A percentile compares a stretch with the other conserved stretches of the same genome.
Conservation (phyloP, 2,113 vertebrate species). For the Psammodynastes pulverulentus region DNA sequence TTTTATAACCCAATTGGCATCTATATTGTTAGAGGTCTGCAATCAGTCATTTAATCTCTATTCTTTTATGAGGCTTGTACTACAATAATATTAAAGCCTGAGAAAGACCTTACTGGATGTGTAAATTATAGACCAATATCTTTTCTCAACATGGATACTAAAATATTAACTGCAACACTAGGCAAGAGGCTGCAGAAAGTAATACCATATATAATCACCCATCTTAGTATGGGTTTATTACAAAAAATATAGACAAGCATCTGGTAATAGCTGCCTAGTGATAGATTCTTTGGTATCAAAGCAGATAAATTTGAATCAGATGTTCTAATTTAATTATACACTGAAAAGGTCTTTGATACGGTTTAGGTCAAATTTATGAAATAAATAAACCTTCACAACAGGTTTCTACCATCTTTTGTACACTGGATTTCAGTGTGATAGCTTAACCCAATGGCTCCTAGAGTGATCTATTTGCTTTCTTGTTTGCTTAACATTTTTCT, state of each 20-base stretch:
- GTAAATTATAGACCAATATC: not conserved
- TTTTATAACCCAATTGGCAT: not conserved
- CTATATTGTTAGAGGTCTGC: not conserved
- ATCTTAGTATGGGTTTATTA: not conserved
- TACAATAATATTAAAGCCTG: not conserved
- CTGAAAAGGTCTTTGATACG: not conserved
- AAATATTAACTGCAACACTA: not conserved
- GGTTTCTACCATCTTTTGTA: not conserved
- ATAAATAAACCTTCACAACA: not conserved
- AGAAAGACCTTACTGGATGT: not conserved
- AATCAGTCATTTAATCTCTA: not conserved
- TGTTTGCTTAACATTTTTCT: not conserved
- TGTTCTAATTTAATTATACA: not conserved
- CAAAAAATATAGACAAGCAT: not conserved
- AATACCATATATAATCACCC: not conserved
- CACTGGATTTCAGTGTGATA: not conserved
- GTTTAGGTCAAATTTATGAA: not conserved
- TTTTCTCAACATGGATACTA: not conserved
- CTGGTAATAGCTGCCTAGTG: not conserved
- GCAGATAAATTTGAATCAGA: not conserved
- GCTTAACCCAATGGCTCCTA: not conserved
- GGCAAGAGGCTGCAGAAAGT: not conserved
- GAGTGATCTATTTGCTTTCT: not conserved
- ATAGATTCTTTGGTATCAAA: not conserved
- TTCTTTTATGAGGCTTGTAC: not conserved